Percentiles rank a stretch among this genome's conserved stretches.
These are phyloP conservation scores for Chrysemys picta DNA, from an alignment of 2,113 vertebrate genomes.

Conservation along the genomic window DNA sequence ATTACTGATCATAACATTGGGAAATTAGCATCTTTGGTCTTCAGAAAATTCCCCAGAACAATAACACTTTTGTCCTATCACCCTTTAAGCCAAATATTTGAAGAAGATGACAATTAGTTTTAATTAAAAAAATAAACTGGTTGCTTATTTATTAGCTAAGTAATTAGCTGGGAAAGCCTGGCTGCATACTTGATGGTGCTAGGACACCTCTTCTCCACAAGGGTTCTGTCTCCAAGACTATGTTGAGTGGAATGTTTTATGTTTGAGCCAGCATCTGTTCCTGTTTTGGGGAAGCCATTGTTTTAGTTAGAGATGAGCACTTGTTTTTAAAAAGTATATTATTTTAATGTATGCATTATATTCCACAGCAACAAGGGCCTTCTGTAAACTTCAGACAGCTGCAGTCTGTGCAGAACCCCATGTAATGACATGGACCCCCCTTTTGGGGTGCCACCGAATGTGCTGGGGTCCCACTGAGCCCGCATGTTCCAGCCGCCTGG, in stretches of 20 bases:
- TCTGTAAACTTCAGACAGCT: background rate
- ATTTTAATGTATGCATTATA: background rate
- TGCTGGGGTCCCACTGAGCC: too few relatives aligned
- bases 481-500: too few relatives aligned
- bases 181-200: background rate
- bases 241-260: background rate
- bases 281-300: background rate
- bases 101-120: background rate
- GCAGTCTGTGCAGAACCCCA: background rate
- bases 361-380: background rate
- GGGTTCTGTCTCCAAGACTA: background rate
- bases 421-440: too few relatives aligned
- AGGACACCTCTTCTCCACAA: background rate
- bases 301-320: conserved; percentile 12
- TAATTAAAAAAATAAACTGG: background rate
- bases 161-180: conserved; percentile 38
- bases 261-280: background rate
- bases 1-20: conserved; percentile 43
- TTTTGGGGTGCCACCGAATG: too few relatives aligned
- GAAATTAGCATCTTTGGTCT: conserved; percentile 50
- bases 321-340: background rate
- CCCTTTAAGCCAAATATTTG: conserved; percentile 19
- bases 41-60: background rate
- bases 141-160: background rate
- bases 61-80: conserved; percentile 13